phyloP scores from a whole-genome alignment of 2,888 invertebrate genomes.

The Cephus nigrinus region DNA sequence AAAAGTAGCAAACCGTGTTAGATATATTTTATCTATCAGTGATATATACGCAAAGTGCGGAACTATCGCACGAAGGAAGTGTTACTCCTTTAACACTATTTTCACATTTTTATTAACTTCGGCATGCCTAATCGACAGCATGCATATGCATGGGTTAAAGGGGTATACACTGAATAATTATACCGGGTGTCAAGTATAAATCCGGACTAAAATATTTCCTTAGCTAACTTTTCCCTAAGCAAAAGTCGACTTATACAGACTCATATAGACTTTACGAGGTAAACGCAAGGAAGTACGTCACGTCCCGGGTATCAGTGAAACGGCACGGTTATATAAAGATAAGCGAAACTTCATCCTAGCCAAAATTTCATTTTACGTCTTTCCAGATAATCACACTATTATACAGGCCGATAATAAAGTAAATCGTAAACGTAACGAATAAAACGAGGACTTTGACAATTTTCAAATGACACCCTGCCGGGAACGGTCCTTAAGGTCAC shows the following conservation, averaged over 20 bases:
- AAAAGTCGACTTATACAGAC: background rate
- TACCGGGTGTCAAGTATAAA: background rate
- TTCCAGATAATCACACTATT: conserved; percentile 34
- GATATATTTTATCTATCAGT: conserved; percentile 33
- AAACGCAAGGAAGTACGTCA: background rate
- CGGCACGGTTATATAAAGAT: background rate
- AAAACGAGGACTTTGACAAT: conserved; percentile 20
- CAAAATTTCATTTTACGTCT: conserved; percentile 28
- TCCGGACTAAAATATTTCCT: background rate
- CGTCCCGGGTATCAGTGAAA: background rate
- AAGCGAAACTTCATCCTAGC: background rate
- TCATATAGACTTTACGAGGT: background rate
- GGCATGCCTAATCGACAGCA: background rate
- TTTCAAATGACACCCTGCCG: too few species aligned
- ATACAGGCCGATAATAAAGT: conserved; percentile 32
- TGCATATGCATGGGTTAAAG: background rate
- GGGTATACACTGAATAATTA: background rate
- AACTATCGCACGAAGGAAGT: background rate
- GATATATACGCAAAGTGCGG: conserved; percentile 15
- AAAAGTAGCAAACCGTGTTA: conserved; percentile 38
- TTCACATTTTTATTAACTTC: background rate
- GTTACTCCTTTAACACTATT: background rate
- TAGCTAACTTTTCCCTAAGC: background rate
- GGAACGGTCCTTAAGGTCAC: too few species aligned
- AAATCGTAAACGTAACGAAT: conserved; percentile 37